Percentiles rank a stretch among this genome's conserved stretches.
Evolutionary conservation across 2,797 vertebrate species (phyloP).

Genomic region (Molossus molossus): DNA sequence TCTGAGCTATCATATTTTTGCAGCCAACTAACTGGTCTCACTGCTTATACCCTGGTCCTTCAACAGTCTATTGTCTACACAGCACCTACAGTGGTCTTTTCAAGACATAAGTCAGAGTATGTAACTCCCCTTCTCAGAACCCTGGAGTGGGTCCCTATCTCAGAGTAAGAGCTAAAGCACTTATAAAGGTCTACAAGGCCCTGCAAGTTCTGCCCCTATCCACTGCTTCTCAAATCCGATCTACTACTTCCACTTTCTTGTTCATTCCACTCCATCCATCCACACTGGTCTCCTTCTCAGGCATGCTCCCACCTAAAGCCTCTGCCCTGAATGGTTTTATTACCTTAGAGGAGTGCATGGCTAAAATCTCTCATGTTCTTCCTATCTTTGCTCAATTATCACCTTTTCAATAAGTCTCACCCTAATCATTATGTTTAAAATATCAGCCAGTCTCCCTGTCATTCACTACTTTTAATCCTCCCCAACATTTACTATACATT

Average conservation of each 20-base stretch:
- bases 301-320: background rate
- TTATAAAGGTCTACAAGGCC: background rate
- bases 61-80: background rate
- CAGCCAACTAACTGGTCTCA: background rate
- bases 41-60: background rate
- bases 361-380: background rate
- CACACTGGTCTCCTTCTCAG: background rate
- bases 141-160: background rate
- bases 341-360: background rate
- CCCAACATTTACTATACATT: background rate
- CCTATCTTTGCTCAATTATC: conserved; percentile 17
- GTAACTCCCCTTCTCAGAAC: background rate
- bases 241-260: background rate
- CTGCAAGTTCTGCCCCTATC: background rate
- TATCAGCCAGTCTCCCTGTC: background rate
- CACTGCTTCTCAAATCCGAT: background rate
- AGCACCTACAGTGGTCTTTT: conserved; percentile 5
- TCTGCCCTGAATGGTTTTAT: background rate
- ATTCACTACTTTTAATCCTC: background rate
- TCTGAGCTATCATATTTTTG: background rate
- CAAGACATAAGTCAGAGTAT: background rate
- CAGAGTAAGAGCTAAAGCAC: background rate
- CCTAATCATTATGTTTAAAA: conserved; percentile 36
- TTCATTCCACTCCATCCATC: background rate
- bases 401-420: background rate